Evolutionary conservation across 64 coral and sea anemone species (phyloP).

Genomic region (Pachyseris speciosa): DNA sequence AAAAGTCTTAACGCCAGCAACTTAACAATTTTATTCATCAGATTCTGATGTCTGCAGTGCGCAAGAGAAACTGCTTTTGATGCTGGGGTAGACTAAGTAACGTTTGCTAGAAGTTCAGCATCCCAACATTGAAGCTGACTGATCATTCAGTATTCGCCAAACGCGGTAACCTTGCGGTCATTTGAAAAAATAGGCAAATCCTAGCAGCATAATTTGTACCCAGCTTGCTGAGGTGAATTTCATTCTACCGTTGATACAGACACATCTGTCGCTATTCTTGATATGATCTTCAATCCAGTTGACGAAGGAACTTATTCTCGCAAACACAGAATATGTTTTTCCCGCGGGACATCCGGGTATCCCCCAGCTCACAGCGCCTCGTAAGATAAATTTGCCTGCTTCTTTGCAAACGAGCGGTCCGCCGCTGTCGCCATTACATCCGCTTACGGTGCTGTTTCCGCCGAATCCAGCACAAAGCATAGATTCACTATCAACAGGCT

Average conservation of each 20-base stretch:
- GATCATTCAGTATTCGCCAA: neutral
- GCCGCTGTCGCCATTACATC: constrained; percentile 92
- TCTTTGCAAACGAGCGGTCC: constrained; percentile 77
- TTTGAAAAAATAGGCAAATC: neutral
- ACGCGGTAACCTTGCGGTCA: neutral
- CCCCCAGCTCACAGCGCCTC: constrained; percentile 77
- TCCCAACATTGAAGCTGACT: no score
- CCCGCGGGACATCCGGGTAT: constrained; percentile 58
- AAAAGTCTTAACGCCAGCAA: no score
- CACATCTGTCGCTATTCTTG: constrained; percentile 8
- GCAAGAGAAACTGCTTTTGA: no score
- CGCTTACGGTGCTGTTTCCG: constrained; percentile 37
- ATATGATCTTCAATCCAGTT: constrained; percentile 67
- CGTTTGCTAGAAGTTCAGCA: no score
- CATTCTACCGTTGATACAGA: neutral
- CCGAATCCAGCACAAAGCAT: constrained; percentile 86
- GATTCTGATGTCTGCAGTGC: no score
- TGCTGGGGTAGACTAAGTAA: no score
- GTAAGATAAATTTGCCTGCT: constrained; percentile 43
- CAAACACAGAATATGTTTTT: constrained; percentile 56
- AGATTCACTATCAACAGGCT: constrained; percentile 60
- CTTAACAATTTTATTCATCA: no score
- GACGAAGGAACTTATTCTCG: constrained; percentile 64
- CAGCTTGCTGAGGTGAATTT: no score
- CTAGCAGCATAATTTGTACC: neutral